Percentiles rank a stretch among this genome's conserved stretches.
Conservation (phyloP, 1,140 invertebrate genomes). For the Trachymyrmex cornetzi region DNA sequence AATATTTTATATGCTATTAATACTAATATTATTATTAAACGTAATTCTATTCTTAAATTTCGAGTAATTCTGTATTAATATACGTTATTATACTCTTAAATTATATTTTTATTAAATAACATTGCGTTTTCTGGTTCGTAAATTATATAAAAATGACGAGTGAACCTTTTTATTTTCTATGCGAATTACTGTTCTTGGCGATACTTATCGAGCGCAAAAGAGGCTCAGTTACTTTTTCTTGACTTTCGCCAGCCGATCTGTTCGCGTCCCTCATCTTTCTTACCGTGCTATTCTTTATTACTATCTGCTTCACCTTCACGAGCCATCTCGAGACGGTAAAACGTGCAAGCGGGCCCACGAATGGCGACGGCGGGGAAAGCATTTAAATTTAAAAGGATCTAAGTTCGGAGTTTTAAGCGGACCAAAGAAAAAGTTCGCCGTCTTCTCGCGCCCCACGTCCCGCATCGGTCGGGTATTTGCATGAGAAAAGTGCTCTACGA, state of each 20-base stretch:
- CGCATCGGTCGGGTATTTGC: constrained; percentile 70
- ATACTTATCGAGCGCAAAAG: neutral
- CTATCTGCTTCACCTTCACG: constrained; percentile 47
- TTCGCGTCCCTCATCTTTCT: constrained; percentile 16
- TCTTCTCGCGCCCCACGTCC: constrained; percentile 61
- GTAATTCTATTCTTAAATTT: neutral
- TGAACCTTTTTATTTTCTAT: neutral
- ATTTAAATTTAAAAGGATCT: constrained; percentile 78
- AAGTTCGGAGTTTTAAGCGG: constrained; percentile 78
- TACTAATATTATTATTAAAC: constrained; percentile 22
- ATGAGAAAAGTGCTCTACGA: constrained; percentile 78
- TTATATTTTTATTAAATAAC: neutral
- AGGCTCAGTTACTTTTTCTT: neutral
- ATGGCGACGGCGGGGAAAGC: constrained; percentile 38
- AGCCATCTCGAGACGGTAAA: constrained; percentile 40
- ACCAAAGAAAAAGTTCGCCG: constrained; percentile 74
- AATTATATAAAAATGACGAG: neutral
- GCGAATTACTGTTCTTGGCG: neutral
- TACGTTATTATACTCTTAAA: neutral
- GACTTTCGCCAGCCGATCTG: constrained; percentile 36
- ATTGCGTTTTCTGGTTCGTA: neutral
- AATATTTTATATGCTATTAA: neutral
- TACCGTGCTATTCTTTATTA: constrained; percentile 51
- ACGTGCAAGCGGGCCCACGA: constrained; percentile 41
- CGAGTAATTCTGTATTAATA: neutral